Base-by-base conservation (phyloP, 2,888 invertebrate genomes). In the Mechanitis mazaeus region DNA sequence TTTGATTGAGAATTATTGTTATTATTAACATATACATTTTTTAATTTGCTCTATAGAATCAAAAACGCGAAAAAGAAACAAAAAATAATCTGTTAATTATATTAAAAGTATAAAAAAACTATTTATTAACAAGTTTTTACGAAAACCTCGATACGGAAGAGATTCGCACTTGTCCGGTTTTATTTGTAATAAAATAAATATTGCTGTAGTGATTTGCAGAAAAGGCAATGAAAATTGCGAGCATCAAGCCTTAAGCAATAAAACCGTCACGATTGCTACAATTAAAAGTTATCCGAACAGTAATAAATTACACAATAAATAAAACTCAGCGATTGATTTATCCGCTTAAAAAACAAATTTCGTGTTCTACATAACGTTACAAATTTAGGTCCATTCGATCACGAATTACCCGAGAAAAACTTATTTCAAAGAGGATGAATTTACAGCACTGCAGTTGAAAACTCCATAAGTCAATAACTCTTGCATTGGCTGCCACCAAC, bases 381-480 rank as follows among this genome's bases (percentile, higher is more conserved):
- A 57, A 42, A 54, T 45, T 58, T 60, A 45, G 58, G 35, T 64
- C 55, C 55, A 54, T 35, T 55, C 45, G 64, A 54, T 61, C 60
- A 64, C 47, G 61, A 63, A 56, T 60, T 58, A 65, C 45, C 53
- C 54, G 58, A 31, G 28, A 42, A 28, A 63, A 61, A 63, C 53
- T 60, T 60, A 55, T 64, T 60, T 64, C 63, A 54, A 53, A 61
- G 61, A 58, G 67, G 61, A 58, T 64, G 58, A 58, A 60, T 65
- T 67, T 67, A 63, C 65, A 67, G 67, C 65, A 65, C 58, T 67
- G 67, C 65, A 67, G 67, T 62, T 64, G 59, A 55, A 61, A 67
- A 68, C 64, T 71, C 64, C 63, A 69, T 69, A 69, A 70, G 70
- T 69, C 69, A 70, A 70, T 71, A 71, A 66, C 64, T 65, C 61